A percentile compares a stretch with the other conserved stretches of the same genome.
phyloP scores from a whole-genome alignment of 2,113 vertebrate genomes.

The Rhinolophus ferrumequinum region DNA sequence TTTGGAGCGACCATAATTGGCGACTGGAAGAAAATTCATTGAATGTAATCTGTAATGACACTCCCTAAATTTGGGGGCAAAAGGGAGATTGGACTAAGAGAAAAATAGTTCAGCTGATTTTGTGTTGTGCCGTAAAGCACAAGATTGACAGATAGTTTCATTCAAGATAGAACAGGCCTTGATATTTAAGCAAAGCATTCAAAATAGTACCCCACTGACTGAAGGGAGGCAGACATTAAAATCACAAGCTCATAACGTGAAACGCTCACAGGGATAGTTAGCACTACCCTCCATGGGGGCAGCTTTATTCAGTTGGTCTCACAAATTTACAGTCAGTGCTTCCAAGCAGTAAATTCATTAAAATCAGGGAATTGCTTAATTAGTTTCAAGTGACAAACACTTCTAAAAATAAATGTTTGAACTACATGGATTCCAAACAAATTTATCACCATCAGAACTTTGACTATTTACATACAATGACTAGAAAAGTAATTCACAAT shows the following conservation, averaged over 20 bases:
- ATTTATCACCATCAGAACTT: background rate
- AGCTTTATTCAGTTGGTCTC: background rate
- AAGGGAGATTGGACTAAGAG: background rate
- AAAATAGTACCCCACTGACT: background rate
- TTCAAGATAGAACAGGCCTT: background rate
- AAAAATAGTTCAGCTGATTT: background rate
- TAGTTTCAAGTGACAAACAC: constrained; percentile 49
- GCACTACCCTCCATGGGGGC: background rate
- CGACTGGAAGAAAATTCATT: background rate
- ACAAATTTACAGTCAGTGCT: background rate
- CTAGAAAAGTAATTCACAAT: constrained; percentile 46
- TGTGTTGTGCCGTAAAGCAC: background rate
- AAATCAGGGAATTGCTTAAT: constrained; percentile 62
- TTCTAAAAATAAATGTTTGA: constrained; percentile 48
- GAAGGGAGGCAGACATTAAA: background rate
- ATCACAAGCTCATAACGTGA: background rate
- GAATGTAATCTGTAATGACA: background rate
- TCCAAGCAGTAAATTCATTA: constrained; percentile 63
- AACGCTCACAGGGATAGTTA: background rate
- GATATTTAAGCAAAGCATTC: constrained; percentile 43
- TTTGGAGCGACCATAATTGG: background rate
- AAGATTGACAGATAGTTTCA: constrained; percentile 31
- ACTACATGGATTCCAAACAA: constrained; percentile 2
- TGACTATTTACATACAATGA: constrained; percentile 45
- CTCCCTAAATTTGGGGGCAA: background rate